phyloP scores from a whole-genome alignment of 2,113 vertebrate species.

The Eudorcas thomsonii region DNA sequence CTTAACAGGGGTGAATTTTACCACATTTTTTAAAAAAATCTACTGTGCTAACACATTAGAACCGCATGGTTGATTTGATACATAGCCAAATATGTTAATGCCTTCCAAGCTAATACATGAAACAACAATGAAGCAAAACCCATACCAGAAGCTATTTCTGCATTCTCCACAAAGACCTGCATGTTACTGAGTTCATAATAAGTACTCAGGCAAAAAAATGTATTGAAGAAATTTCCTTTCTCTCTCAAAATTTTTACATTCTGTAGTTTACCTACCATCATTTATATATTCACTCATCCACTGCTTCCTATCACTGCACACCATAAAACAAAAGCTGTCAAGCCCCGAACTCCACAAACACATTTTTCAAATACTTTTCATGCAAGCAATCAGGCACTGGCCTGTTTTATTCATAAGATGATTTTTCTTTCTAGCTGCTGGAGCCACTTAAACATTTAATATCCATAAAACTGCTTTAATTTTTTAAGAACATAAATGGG shows the following conservation, averaged over 20 bases:
- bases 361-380: slow-evolving; percentile 60
- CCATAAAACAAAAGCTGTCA: slow-evolving; percentile 56
- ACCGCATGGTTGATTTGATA: background rate
- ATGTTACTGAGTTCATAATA: background rate
- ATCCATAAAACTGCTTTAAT: slow-evolving; percentile 71
- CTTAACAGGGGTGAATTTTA: background rate
- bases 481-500: slow-evolving; percentile 72
- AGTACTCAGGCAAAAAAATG: slow-evolving; percentile 44
- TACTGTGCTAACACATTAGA: background rate
- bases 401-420: slow-evolving; percentile 67
- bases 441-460: slow-evolving; percentile 66
- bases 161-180: background rate
- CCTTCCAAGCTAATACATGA: background rate
- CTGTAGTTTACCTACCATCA: slow-evolving; percentile 44
- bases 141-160: background rate
- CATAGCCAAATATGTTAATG: background rate
- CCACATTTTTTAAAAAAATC: background rate
- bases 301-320: slow-evolving; percentile 18
- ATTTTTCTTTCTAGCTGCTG: slow-evolving; percentile 63
- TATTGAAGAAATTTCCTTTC: slow-evolving; percentile 51
- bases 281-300: slow-evolving; percentile 60
- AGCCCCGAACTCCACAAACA: slow-evolving; percentile 46
- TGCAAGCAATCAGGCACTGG: slow-evolving; percentile 40
- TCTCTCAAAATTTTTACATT: slow-evolving; percentile 53
- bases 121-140: background rate